These are phyloP conservation scores for Rhynchotus rufescens DNA, from an alignment of 2,797 vertebrate genomes.

Conservation along the genomic window DNA sequence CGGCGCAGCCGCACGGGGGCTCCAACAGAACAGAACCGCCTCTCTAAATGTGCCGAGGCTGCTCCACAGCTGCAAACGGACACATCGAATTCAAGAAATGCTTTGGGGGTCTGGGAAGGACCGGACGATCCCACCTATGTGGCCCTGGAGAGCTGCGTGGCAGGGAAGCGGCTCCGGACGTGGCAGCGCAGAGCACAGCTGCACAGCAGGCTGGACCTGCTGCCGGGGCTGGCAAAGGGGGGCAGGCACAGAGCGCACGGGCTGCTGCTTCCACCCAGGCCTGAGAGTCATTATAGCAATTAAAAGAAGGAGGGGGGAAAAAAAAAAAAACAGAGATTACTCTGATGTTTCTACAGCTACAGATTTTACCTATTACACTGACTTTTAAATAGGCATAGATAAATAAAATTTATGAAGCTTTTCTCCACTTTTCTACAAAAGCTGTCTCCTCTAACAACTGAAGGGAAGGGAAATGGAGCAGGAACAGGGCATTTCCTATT, in stretches of 20 bases:
- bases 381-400: background rate
- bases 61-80: background rate
- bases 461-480: background rate
- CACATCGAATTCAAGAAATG: background rate
- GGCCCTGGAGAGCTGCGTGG: background rate
- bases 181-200: background rate
- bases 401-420: background rate
- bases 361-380: background rate
- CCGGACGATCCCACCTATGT: background rate
- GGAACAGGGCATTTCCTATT: background rate
- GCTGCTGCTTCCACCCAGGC: background rate
- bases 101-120: background rate
- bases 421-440: background rate
- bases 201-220: background rate
- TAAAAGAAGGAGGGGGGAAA: background rate
- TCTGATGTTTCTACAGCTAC: background rate
- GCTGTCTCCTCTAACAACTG: background rate
- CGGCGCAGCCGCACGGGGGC: background rate
- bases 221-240: background rate
- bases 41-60: background rate
- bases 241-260: background rate
- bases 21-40: background rate
- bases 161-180: background rate
- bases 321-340: background rate
- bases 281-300: background rate